Evolutionary conservation across 53 echinoderm and acorn worm genomes (phyloP).

Genomic region (Henricia sp.): DNA sequence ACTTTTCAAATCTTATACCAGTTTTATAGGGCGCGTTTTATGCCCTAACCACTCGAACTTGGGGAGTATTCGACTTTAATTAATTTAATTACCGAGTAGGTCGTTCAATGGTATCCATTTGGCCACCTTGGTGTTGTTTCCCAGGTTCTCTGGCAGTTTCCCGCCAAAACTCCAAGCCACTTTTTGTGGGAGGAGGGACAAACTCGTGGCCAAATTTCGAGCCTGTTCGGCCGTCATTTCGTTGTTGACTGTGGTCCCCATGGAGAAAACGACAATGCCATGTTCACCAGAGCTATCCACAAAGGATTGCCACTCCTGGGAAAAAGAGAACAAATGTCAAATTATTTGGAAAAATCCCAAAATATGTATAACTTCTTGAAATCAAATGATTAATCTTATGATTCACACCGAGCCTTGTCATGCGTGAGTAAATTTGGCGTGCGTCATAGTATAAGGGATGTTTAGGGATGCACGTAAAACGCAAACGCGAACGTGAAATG

Average conservation of each 20-base stretch:
- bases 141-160: slow-evolving; percentile 26
- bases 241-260: slow-evolving; percentile 41
- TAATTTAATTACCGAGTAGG: slow-evolving; percentile 46
- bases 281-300: slow-evolving; percentile 44
- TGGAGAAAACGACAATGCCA: slow-evolving; percentile 42
- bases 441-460: neutral
- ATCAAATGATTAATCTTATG: neutral
- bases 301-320: slow-evolving; percentile 47
- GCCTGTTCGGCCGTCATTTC: slow-evolving; percentile 31
- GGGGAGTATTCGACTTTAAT: neutral
- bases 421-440: neutral
- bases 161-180: slow-evolving; percentile 55
- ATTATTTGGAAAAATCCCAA: neutral
- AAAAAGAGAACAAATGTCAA: neutral
- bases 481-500: too few relatives aligned
- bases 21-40: neutral
- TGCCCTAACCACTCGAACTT: neutral
- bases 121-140: slow-evolving; percentile 64
- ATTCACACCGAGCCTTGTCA: neutral
- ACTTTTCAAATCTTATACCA: neutral
- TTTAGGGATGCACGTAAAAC: neutral
- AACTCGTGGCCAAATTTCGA: slow-evolving; percentile 31
- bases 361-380: neutral
- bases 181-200: slow-evolving; percentile 49
- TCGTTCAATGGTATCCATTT: slow-evolving; percentile 65